phyloP scores from a whole-genome alignment of 2,797 vertebrate genomes.

The Esox lucius region DNA sequence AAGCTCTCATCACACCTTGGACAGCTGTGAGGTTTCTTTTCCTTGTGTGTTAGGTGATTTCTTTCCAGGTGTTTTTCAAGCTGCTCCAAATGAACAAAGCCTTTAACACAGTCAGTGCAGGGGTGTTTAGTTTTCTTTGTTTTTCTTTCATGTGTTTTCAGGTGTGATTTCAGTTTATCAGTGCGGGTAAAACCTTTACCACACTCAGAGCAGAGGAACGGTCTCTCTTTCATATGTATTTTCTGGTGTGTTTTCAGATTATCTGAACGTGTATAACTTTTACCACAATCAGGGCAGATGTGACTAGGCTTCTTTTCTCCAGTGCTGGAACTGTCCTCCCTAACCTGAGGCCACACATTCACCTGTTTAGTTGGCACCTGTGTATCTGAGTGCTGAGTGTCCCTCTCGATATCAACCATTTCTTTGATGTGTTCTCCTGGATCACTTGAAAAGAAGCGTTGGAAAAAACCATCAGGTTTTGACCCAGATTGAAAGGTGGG shows the following conservation, averaged over 20 bases:
- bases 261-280: background rate
- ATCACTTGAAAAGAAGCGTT: background rate
- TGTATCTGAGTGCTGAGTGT: background rate
- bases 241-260: constrained; percentile 7
- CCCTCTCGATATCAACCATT: background rate
- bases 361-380: background rate
- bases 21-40: background rate
- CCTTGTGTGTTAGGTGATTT: constrained; percentile 1
- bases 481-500: background rate
- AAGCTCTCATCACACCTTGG: background rate
- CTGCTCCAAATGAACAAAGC: background rate
- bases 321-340: background rate
- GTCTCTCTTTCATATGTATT: constrained; percentile 8
- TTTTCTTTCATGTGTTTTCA: constrained; percentile 3
- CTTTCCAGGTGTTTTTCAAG: background rate
- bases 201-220: constrained; percentile 5
- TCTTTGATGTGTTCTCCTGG: background rate
- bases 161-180: background rate
- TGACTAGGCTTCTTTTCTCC: background rate
- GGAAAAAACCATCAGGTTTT: background rate
- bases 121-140: background rate
- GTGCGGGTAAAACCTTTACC: constrained; percentile 4
- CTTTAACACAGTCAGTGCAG: background rate
- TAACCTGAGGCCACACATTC: background rate
- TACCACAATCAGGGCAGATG: constrained; percentile 6